Conservation (phyloP, 2,113 vertebrate species). For the Suncus etruscus region DNA sequence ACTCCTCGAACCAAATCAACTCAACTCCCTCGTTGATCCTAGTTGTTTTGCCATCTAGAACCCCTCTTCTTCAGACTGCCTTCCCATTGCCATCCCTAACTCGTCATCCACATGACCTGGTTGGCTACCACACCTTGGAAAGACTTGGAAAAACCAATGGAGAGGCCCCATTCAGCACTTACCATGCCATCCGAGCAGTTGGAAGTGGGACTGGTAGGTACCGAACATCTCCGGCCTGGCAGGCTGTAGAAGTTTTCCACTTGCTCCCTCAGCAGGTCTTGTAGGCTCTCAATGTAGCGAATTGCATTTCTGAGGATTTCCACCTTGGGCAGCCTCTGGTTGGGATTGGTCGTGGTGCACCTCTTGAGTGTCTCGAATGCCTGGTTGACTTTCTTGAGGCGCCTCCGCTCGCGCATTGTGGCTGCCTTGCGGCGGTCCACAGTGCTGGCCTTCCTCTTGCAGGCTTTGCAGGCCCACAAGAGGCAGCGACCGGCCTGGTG, state of each 20-base stretch:
- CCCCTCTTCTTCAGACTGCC: background rate
- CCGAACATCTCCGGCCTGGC: constrained; percentile 91
- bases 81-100: too few relatives aligned
- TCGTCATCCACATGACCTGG: background rate
- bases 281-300: constrained; percentile 97
- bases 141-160: too few relatives aligned
- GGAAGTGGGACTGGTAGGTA: constrained; percentile 95
- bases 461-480: constrained; percentile 98
- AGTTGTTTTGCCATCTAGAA: background rate
- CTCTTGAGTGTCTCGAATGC: constrained; percentile 96
- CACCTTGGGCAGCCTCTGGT: constrained; percentile 97
- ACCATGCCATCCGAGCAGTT: constrained; percentile 97
- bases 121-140: background rate
- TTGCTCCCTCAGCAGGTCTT: constrained; percentile 95
- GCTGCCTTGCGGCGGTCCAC: constrained; percentile 95
- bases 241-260: constrained; percentile 95
- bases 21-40: background rate
- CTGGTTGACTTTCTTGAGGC: constrained; percentile 98
- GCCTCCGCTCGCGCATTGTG: constrained; percentile 97
- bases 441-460: constrained; percentile 95
- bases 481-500: constrained; percentile 97
- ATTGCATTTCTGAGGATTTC: constrained; percentile 99
- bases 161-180: constrained; percentile 77
- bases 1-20: background rate
- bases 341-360: constrained; percentile 96